Evolutionary conservation across 2,888 invertebrate genomes (phyloP).

Genomic region (Cantharis rufa): DNA sequence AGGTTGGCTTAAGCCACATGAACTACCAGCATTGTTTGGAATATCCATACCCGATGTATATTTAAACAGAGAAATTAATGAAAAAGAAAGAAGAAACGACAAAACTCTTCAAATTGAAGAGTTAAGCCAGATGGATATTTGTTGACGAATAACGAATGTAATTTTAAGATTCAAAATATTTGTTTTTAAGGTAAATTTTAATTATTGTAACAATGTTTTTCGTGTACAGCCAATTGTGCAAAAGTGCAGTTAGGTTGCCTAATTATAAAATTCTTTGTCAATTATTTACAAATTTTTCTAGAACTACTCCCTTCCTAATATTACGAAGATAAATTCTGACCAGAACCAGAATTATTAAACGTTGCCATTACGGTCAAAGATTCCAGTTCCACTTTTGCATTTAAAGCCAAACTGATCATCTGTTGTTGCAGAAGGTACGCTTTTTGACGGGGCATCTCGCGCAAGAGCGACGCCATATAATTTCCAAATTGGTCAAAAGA

Average conservation of each 20-base stretch:
- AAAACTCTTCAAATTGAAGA: background rate
- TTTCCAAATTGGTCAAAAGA: constrained; percentile 24
- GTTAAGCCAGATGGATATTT: background rate
- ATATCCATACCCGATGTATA: background rate
- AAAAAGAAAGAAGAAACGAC: background rate
- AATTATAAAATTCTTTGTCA: too few species aligned
- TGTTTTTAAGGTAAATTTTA: background rate
- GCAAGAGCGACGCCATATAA: constrained; percentile 31
- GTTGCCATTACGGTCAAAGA: background rate
- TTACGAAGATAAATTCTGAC: background rate
- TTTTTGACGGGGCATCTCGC: constrained; percentile 43
- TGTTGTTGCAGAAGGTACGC: background rate
- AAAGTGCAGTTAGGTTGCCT: too few species aligned
- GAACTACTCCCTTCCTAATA: background rate
- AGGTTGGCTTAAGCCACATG: background rate
- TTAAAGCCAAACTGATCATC: background rate
- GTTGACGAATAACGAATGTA: background rate
- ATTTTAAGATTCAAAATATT: background rate
- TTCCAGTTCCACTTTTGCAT: background rate
- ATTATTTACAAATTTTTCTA: background rate
- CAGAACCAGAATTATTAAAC: background rate
- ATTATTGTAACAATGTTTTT: background rate
- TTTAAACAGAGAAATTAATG: background rate
- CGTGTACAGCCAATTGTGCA: too few species aligned
- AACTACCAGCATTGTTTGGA: background rate